Evolutionary conservation across 2,113 vertebrate species (phyloP).

Genomic region (Aix galericulata): DNA sequence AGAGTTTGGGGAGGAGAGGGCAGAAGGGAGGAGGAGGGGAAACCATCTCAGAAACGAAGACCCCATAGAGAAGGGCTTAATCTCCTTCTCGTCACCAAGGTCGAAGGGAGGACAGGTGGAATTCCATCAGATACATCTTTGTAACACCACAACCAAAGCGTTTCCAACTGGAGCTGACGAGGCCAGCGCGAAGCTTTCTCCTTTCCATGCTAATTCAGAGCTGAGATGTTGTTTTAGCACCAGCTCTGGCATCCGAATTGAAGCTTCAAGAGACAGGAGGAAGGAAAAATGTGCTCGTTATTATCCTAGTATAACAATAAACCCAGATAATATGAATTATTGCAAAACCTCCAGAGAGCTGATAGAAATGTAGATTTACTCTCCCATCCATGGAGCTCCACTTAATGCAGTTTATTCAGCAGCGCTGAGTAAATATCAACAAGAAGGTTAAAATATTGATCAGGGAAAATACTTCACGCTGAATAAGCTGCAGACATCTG

Average conservation of each 20-base stretch:
- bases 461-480: constrained; percentile 35
- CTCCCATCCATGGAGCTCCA: constrained; percentile 22
- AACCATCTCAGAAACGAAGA: not conserved
- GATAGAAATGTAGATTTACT: constrained; percentile 27
- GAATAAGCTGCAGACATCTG: constrained; percentile 46
- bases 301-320: constrained; percentile 49
- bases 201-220: constrained; percentile 25
- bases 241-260: not conserved
- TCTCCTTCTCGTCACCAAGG: not conserved
- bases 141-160: not conserved
- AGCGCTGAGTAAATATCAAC: constrained; percentile 60
- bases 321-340: constrained; percentile 50
- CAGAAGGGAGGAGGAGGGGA: not conserved
- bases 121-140: not conserved
- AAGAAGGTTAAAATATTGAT: constrained; percentile 69
- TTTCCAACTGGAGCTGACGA: not conserved
- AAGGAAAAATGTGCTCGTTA: constrained; percentile 46
- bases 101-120: constrained; percentile 16
- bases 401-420: constrained; percentile 40
- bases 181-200: constrained; percentile 12
- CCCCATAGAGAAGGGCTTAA: not conserved
- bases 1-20: not conserved
- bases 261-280: not conserved
- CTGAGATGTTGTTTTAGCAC: not conserved
- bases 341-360: constrained; percentile 48